These are phyloP conservation scores for Ceyx erithaca DNA, from an alignment of 2,797 vertebrate species.

Conservation along the genomic window DNA sequence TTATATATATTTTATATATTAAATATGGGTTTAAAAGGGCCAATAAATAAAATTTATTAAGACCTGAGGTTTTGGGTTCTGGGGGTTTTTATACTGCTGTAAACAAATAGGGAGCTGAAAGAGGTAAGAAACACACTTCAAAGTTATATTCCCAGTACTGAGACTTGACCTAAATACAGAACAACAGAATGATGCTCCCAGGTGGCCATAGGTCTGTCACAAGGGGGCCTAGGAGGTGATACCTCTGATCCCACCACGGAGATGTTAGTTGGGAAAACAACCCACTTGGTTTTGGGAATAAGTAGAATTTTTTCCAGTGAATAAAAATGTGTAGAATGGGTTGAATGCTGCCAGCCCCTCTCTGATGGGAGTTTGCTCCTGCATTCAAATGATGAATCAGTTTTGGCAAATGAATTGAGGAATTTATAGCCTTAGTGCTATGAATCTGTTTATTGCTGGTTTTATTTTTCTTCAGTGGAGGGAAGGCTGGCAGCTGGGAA, in stretches of 20 bases:
- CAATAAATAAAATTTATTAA: background rate
- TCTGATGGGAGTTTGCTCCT: background rate
- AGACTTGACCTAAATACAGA: background rate
- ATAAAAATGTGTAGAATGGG: constrained; percentile 16
- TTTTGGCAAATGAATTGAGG: constrained; percentile 18
- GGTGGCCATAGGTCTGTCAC: background rate
- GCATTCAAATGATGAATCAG: constrained; percentile 28
- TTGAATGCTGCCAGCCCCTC: background rate
- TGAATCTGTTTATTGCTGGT: background rate
- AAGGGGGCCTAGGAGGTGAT: background rate
- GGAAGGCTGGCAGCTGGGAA: constrained; percentile 2
- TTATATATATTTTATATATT: too few species aligned
- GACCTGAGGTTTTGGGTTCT: background rate
- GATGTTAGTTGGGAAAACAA: background rate
- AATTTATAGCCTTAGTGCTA: background rate
- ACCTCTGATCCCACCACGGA: background rate
- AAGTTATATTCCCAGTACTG: background rate
- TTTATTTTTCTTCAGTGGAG: background rate
- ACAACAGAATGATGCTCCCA: background rate
- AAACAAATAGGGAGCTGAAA: background rate
- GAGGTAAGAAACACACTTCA: background rate
- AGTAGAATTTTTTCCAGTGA: background rate
- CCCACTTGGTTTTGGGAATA: background rate
- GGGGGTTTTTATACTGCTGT: background rate
- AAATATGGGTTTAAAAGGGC: background rate